These are phyloP conservation scores for Bilobella aurantiaca DNA, from an alignment of 1,140 invertebrate species.

Conservation along the genomic window DNA sequence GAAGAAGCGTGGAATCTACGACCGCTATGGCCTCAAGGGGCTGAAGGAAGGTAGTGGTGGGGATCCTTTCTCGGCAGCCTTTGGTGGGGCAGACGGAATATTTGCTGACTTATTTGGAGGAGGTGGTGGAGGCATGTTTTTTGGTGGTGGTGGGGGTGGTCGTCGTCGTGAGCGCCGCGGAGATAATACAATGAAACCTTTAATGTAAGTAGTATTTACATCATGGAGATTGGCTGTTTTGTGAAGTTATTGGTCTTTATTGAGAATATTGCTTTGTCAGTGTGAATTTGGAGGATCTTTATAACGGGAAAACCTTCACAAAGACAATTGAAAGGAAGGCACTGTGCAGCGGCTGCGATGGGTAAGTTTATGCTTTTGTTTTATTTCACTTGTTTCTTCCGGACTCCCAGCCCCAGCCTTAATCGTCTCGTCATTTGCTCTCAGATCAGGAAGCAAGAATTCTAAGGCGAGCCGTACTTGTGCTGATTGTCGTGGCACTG, in stretches of 20 bases:
- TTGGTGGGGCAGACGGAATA: slow-evolving; percentile 43
- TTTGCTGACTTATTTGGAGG: slow-evolving; percentile 55
- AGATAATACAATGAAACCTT: slow-evolving; percentile 49
- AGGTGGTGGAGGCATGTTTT: slow-evolving; percentile 44
- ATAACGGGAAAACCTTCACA: slow-evolving; percentile 74
- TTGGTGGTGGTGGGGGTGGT: slow-evolving; percentile 41
- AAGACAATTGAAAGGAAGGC: slow-evolving; percentile 77
- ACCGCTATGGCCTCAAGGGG: slow-evolving; percentile 65
- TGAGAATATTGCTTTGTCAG: too few relatives aligned
- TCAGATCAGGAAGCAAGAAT: slow-evolving; percentile 42
- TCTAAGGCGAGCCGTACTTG: slow-evolving; percentile 61
- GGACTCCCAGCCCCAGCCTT: not conserved
- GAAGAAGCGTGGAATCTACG: slow-evolving; percentile 54
- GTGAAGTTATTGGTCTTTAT: too few relatives aligned
- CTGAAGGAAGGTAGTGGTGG: slow-evolving; percentile 59
- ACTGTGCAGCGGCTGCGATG: slow-evolving; percentile 71
- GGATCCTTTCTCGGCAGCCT: slow-evolving; percentile 37
- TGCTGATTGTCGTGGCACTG: slow-evolving; percentile 62
- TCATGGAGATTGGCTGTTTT: too few relatives aligned
- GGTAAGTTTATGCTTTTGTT: slow-evolving; percentile 40
- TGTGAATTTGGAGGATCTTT: slow-evolving; percentile 81
- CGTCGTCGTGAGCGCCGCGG: slow-evolving; percentile 41
- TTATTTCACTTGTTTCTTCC: too few relatives aligned
- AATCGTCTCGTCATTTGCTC: not conserved
- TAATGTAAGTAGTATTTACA: slow-evolving; percentile 43